Conservation (phyloP, 1,140 invertebrate species). For the Fopius arisanus region DNA sequence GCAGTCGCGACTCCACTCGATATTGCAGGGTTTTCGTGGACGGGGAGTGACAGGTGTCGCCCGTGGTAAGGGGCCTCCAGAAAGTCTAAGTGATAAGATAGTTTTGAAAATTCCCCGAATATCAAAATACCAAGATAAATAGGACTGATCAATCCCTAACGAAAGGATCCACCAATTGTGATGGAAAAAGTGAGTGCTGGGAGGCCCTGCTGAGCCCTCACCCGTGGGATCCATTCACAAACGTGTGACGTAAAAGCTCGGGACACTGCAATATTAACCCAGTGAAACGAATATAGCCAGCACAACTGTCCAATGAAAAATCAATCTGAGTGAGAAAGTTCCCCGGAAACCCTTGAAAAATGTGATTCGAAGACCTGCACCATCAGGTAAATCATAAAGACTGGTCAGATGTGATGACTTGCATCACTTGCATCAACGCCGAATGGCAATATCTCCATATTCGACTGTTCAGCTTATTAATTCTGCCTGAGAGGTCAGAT, state of each 20-base stretch:
- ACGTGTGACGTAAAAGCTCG: not conserved
- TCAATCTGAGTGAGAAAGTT: not conserved
- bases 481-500: not conserved
- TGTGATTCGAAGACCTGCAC: not conserved
- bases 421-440: not conserved
- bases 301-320: not conserved
- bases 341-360: not conserved
- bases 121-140: not conserved
- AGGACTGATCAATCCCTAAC: not conserved
- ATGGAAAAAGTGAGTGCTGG: not conserved
- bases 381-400: not conserved
- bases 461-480: not conserved
- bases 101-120: not conserved
- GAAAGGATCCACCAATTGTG: not conserved
- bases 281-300: not conserved
- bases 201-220: not conserved
- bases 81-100: not conserved
- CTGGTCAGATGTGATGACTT: not conserved
- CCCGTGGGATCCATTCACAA: not conserved
- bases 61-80: not conserved
- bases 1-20: constrained; percentile 39
- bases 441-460: not conserved
- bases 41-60: constrained; percentile 13
- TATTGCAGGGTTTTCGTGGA: constrained; percentile 32
- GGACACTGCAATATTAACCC: not conserved